Evolutionary conservation across 2,797 vertebrate genomes (phyloP).

Genomic region (Oreochromis mossambicus): DNA sequence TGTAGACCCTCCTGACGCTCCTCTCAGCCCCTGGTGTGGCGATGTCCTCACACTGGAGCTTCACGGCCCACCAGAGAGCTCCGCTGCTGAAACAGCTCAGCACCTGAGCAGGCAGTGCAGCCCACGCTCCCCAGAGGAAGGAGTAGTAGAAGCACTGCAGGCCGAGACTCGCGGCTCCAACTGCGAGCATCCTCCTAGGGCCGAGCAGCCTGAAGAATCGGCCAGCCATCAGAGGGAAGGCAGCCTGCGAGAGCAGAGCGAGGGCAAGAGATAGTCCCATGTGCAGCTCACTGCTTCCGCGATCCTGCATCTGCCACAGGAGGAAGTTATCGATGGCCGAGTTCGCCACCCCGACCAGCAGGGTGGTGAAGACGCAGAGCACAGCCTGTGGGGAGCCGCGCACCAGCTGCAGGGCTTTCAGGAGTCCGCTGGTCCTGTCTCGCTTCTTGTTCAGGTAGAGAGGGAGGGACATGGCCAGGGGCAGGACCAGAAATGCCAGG

Average conservation of each 20-base stretch:
- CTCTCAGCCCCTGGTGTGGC: slow-evolving; percentile 78
- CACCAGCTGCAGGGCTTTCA: slow-evolving; percentile 79
- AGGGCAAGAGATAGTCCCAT: slow-evolving; percentile 79
- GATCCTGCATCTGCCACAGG: slow-evolving; percentile 89
- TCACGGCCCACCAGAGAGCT: slow-evolving; percentile 81
- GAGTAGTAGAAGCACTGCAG: slow-evolving; percentile 85
- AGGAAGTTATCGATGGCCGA: slow-evolving; percentile 82
- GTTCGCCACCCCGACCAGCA: slow-evolving; percentile 63
- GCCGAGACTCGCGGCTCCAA: slow-evolving; percentile 64
- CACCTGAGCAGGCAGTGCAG: slow-evolving; percentile 75
- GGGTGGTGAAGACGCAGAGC: slow-evolving; percentile 70
- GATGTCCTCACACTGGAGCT: slow-evolving; percentile 66
- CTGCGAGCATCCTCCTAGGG: slow-evolving; percentile 51
- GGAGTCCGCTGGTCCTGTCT: slow-evolving; percentile 35
- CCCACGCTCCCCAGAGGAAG: slow-evolving; percentile 83
- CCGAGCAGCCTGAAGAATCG: slow-evolving; percentile 70
- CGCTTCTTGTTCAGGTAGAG: slow-evolving; percentile 68
- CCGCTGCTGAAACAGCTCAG: slow-evolving; percentile 76
- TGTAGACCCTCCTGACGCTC: slow-evolving; percentile 72
- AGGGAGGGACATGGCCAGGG: slow-evolving; percentile 72
- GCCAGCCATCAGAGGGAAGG: slow-evolving; percentile 61
- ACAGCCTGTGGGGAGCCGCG: slow-evolving; percentile 68
- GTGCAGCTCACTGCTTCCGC: slow-evolving; percentile 77
- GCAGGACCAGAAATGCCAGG: slow-evolving; percentile 53
- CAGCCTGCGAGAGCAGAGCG: slow-evolving; percentile 75